phyloP scores from a whole-genome alignment of 1,140 invertebrate genomes.

The Meteorus sp. region DNA sequence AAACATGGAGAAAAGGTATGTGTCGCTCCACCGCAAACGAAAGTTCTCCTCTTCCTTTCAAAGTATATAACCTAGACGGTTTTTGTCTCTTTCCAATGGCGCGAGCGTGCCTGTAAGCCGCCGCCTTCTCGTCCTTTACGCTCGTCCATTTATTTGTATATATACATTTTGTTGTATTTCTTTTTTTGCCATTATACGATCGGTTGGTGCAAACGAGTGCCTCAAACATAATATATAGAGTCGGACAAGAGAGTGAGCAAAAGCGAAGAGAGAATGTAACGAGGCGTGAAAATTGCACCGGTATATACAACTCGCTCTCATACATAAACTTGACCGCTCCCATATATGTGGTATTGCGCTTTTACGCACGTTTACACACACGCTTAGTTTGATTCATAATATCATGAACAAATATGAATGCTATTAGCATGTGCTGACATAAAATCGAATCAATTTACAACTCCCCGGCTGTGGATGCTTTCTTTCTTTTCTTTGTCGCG shows the following conservation, averaged over 20 bases:
- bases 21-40: constrained; percentile 47
- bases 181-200: constrained; percentile 11
- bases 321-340: constrained; percentile 19
- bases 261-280: constrained; percentile 40
- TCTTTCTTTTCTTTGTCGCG: too few species aligned
- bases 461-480: too few species aligned
- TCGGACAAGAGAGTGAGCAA: background rate
- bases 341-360: background rate
- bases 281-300: constrained; percentile 43
- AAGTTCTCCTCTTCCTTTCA: constrained; percentile 57
- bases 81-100: constrained; percentile 22
- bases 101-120: background rate
- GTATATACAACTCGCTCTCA: constrained; percentile 24
- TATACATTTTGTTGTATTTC: too few species aligned
- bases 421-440: too few species aligned
- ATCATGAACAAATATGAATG: too few species aligned
- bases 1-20: background rate
- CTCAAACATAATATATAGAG: too few species aligned
- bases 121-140: constrained; percentile 10
- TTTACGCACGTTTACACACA: background rate
- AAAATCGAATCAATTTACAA: too few species aligned
- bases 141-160: too few species aligned
- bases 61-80: constrained; percentile 46
- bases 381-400: background rate
- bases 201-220: background rate